phyloP scores from a whole-genome alignment of 2,888 invertebrate species.

The Arctia plantaginis region DNA sequence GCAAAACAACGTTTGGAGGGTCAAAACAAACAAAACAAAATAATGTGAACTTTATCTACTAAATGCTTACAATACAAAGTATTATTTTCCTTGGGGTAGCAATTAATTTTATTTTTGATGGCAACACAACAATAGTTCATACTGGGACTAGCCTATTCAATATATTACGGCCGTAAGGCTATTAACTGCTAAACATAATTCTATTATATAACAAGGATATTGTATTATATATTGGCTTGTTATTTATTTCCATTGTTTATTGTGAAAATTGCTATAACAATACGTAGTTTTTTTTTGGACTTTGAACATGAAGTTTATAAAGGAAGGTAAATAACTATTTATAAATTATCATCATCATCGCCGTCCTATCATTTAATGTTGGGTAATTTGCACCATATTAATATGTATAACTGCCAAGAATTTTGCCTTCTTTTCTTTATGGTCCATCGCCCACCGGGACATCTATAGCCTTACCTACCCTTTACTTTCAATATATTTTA shows the following conservation, averaged over 20 bases:
- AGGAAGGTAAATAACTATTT: not conserved
- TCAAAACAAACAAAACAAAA: no score
- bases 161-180: not conserved
- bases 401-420: no score
- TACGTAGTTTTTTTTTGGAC: not conserved
- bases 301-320: not conserved
- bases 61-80: no score
- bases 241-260: not conserved
- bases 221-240: not conserved
- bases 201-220: not conserved
- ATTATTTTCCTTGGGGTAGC: no score
- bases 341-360: not conserved
- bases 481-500: no score
- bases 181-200: not conserved
- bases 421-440: no score
- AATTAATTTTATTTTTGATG: not conserved
- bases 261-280: not conserved
- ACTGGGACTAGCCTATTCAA: not conserved
- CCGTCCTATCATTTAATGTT: not conserved
- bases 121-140: not conserved
- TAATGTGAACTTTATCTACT: no score
- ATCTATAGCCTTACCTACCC: no score
- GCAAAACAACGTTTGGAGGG: no score
- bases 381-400: no score
- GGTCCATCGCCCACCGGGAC: no score